Evolutionary conservation across 1,140 invertebrate genomes (phyloP).

Genomic region (Drosophila rhopaloa): DNA sequence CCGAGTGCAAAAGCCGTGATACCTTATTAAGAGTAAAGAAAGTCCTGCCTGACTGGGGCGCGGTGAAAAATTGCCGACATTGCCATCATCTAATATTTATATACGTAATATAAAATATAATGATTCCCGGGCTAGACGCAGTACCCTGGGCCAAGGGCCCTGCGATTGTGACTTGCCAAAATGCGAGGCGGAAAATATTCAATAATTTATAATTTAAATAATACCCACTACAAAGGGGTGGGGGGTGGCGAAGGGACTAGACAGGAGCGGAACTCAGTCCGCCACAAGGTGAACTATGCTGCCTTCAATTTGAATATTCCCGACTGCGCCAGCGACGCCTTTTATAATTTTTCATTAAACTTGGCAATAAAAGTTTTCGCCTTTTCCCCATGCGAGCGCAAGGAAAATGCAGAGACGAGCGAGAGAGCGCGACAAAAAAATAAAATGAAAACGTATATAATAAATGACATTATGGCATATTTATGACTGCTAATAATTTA

Average conservation of each 20-base stretch:
- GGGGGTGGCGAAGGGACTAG: slow-evolving; percentile 1
- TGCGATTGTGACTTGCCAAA: slow-evolving; percentile 52
- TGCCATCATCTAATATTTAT: slow-evolving; percentile 66
- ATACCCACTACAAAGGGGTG: slow-evolving; percentile 67
- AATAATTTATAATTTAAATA: slow-evolving; percentile 84
- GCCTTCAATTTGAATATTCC: slow-evolving; percentile 63
- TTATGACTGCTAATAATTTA: slow-evolving; percentile 83
- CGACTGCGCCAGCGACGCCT: slow-evolving; percentile 53
- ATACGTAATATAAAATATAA: slow-evolving; percentile 68
- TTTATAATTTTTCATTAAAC: slow-evolving; percentile 83
- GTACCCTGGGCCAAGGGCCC: slow-evolving; percentile 28
- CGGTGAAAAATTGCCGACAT: slow-evolving; percentile 54
- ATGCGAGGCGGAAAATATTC: slow-evolving; percentile 73
- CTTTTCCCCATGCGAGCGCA: slow-evolving; percentile 67
- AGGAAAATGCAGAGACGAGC: slow-evolving; percentile 49
- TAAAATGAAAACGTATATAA: slow-evolving; percentile 75
- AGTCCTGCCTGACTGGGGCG: slow-evolving; percentile 33
- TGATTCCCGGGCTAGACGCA: slow-evolving; percentile 47
- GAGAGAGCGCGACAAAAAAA: slow-evolving; percentile 35
- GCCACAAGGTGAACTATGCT: slow-evolving; percentile 72
- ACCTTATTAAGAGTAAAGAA: neutral
- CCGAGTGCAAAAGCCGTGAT: neutral
- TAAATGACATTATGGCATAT: slow-evolving; percentile 83
- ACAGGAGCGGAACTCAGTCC: slow-evolving; percentile 14
- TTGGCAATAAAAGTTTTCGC: slow-evolving; percentile 80